phyloP scores from a whole-genome alignment of 2,113 vertebrate genomes.

The Saimiri boliviensis region DNA sequence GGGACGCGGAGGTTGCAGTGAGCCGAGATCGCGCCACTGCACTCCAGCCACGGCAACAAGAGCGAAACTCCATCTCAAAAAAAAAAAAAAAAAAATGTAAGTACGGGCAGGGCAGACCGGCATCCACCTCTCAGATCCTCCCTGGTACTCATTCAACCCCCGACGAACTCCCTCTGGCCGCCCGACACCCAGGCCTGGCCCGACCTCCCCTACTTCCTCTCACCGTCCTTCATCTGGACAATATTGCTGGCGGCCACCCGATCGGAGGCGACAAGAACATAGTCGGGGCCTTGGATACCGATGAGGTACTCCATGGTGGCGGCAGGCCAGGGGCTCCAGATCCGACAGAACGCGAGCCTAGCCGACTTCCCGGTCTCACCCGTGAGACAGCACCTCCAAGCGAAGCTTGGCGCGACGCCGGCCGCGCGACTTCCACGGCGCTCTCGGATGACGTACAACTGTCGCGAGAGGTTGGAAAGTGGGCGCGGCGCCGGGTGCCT shows the following conservation, averaged over 20 bases:
- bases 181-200: not conserved
- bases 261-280: conserved; percentile 94
- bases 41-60: no score
- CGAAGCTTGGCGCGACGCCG: not conserved
- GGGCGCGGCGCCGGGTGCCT: fast-evolving
- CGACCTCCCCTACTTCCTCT: conserved; percentile 62
- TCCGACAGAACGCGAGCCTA: fast-evolving
- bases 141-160: not conserved
- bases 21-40: no score
- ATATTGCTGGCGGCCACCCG: conserved; percentile 95
- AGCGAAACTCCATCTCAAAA: no score
- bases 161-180: not conserved
- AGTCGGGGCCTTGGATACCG: conserved; percentile 95
- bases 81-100: no score
- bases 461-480: not conserved
- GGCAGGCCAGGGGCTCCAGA: not conserved
- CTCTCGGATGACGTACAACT: not conserved
- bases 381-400: conserved; percentile 72
- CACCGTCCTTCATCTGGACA: conserved; percentile 98
- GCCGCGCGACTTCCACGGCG: not conserved
- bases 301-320: conserved; percentile 94
- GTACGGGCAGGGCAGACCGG: no score
- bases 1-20: no score
- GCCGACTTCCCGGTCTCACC: conserved; percentile 35
- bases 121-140: not conserved